Conservation (phyloP, 2,797 vertebrate species). For the Hemibagrus guttatus region DNA sequence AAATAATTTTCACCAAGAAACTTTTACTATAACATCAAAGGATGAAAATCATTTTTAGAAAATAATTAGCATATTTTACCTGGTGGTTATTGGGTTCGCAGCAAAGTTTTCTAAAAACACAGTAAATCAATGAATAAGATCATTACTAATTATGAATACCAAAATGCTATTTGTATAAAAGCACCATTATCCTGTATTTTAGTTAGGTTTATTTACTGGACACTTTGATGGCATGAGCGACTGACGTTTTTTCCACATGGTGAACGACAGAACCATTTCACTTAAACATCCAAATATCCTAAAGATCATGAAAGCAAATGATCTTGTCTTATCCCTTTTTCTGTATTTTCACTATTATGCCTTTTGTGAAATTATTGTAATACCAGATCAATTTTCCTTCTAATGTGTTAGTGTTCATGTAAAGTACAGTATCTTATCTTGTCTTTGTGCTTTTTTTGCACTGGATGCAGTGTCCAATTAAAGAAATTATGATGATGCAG, state of each 20-base stretch:
- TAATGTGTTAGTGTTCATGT: too few relatives aligned
- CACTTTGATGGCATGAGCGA: too few relatives aligned
- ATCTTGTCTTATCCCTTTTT: too few relatives aligned
- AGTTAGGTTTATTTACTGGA: neutral
- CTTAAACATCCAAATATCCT: too few relatives aligned
- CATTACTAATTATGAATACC: neutral
- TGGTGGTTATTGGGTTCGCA: slow-evolving; percentile 23
- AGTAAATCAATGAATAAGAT: slow-evolving; percentile 5
- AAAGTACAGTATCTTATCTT: neutral
- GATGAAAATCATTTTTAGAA: neutral
- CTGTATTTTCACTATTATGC: too few relatives aligned
- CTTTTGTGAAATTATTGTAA: neutral
- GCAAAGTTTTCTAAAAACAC: slow-evolving; percentile 44
- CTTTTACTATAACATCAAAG: neutral
- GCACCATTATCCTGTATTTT: neutral
- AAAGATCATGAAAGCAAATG: too few relatives aligned
- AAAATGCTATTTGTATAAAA: neutral
- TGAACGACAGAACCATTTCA: too few relatives aligned
- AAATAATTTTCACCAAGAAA: neutral
- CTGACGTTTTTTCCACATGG: too few relatives aligned
- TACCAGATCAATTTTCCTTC: neutral
- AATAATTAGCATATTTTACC: slow-evolving; percentile 51
- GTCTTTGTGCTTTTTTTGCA: neutral
- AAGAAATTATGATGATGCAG: neutral
- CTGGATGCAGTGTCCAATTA: neutral